Base-by-base conservation (phyloP, 2,797 vertebrate genomes). In the Enteromius afrohamiltoni region DNA sequence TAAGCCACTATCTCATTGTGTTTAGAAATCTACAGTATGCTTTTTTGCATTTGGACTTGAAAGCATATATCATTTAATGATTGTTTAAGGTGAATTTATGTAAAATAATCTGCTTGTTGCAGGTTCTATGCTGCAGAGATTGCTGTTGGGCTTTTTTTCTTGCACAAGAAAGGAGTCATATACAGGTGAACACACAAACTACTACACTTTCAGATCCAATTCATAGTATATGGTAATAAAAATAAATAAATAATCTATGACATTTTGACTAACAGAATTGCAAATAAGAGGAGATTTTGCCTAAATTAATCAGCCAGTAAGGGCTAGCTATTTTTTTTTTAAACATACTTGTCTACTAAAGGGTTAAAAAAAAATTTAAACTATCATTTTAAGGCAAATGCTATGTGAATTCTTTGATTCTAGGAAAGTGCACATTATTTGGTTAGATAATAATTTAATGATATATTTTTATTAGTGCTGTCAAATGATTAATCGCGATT, bases 91-190 rank as follows among this genome's bases (percentile, higher is more conserved):
- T 53, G 10, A 71, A 26, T 51, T 17, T 64, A 45, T 42, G 53
- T 80, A 0, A 42, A n/a, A 29, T 4, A 19, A 14, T 55, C 7
- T 47, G 23, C 55, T 64, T 92, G 91, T 92, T 94, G 64, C 95
- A 99, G 98, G 91, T 99, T 99, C 93, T 99, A 99, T 77, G 97
- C 98, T 87, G 97, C 97, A 89, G 98, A 99, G 95, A 98, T 99
- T 84, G 97, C 97, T 87, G 93, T 96, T 42, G 98, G 98, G 2
- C 93, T 99, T 70, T 97, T 98, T 91, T 99, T 98, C 88, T 94
- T 99, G 86, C 98, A 99, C 91, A 93, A 90, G 91, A 96, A 95
- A 93, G 98, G 97, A 81, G 87, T 99, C 85, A 95, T 99, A 91
- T 99, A 99, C 90, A 97, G 98, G 98, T 60, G 82, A 85, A 93